phyloP scores from a whole-genome alignment of 2,888 invertebrate species.

The Yponomeuta plumbellus region DNA sequence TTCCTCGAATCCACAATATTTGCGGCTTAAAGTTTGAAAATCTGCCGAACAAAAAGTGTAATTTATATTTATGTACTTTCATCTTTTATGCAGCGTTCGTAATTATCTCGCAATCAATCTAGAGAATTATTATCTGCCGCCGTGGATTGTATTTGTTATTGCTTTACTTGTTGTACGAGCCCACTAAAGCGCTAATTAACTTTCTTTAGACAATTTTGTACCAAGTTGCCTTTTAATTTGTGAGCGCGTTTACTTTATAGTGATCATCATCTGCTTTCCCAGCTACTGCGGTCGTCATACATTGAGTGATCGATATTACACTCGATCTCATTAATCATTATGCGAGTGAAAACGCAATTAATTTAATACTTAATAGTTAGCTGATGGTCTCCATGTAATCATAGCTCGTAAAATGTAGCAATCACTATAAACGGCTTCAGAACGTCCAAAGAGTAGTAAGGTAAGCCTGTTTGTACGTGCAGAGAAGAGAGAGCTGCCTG shows the following conservation, averaged over 20 bases:
- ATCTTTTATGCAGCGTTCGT: conserved; percentile 3
- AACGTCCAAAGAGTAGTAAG: neutral
- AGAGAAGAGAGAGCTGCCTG: no score
- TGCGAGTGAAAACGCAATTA: neutral
- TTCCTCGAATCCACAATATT: neutral
- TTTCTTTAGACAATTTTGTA: neutral
- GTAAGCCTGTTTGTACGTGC: no score
- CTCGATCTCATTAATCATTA: conserved; percentile 1
- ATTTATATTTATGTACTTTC: neutral
- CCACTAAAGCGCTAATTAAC: neutral
- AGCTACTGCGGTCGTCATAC: neutral
- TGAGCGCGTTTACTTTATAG: neutral
- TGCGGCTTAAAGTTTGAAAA: neutral
- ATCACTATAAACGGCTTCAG: neutral
- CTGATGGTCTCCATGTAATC: neutral
- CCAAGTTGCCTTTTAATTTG: neutral
- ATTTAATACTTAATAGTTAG: neutral
- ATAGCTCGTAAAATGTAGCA: neutral
- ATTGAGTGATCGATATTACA: neutral
- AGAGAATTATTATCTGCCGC: neutral
- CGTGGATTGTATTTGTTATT: neutral
- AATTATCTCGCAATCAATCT: conserved; percentile 1
- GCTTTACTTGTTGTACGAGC: neutral
- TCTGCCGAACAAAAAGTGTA: neutral
- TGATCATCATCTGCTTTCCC: neutral